phyloP scores from a whole-genome alignment of 2,113 vertebrate species.

The Sceloporus undulatus region DNA sequence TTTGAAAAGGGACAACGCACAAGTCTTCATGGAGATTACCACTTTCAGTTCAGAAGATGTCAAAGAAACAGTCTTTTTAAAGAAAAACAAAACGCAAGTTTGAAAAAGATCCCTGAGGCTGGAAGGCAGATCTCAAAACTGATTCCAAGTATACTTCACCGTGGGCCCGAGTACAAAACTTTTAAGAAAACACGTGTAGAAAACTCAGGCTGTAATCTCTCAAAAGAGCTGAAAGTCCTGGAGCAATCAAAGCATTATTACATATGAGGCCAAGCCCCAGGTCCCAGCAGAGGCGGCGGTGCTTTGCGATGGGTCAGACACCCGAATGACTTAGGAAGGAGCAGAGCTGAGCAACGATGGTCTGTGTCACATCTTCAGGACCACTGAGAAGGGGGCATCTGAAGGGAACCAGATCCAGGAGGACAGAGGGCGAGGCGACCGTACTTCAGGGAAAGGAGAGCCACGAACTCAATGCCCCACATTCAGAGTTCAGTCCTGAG shows the following conservation, averaged over 20 bases:
- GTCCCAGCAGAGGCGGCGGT: no score
- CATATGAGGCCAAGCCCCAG: background rate
- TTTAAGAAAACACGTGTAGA: background rate
- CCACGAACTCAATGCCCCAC: background rate
- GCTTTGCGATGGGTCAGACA: background rate
- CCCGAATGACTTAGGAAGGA: background rate
- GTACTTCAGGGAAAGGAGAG: background rate
- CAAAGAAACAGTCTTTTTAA: background rate
- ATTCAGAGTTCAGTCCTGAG: background rate
- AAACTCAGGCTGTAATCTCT: background rate
- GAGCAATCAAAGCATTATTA: background rate
- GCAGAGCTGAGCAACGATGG: background rate
- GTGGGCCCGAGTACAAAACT: background rate
- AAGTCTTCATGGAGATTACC: background rate
- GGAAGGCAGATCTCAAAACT: background rate
- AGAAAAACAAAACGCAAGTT: background rate
- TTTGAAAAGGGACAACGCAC: no score
- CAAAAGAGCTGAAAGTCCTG: background rate
- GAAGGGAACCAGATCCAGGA: no score
- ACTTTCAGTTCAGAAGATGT: background rate
- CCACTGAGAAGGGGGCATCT: background rate
- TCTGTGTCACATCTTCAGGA: background rate
- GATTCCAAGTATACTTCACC: background rate
- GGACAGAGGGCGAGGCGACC: background rate
- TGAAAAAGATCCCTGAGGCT: constrained; percentile 9